Percentiles rank a stretch among this genome's conserved stretches.
Conservation (phyloP, 2,113 vertebrate genomes). For the Alces alces region DNA sequence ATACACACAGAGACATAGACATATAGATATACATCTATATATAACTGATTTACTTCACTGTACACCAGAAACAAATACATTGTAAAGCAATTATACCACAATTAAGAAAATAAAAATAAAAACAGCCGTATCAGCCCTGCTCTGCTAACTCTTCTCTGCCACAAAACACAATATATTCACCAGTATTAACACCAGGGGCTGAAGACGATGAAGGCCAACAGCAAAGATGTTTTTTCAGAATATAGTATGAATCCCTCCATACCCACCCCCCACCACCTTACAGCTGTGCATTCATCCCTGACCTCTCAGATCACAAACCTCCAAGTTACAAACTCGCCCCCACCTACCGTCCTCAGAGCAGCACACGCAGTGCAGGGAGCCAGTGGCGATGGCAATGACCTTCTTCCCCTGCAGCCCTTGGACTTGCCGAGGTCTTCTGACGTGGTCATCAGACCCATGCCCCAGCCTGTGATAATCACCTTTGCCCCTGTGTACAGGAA, state of each 20-base stretch:
- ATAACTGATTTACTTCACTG: background rate
- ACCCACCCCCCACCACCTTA: background rate
- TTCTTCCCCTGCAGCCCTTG: conserved; percentile 98
- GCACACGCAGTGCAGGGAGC: conserved; percentile 98
- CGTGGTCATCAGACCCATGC: conserved; percentile 97
- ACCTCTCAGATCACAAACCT: background rate
- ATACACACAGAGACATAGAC: background rate
- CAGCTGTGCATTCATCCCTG: background rate
- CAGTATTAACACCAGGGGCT: background rate
- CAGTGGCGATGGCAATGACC: conserved; percentile 96
- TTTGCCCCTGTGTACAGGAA: conserved; percentile 89
- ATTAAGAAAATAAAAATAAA: background rate
- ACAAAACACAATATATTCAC: accelerated
- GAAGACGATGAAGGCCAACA: background rate
- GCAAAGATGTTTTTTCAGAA: background rate
- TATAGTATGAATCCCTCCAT: background rate
- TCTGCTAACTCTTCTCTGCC: background rate
- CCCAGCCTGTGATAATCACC: conserved; percentile 97
- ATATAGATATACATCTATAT: background rate
- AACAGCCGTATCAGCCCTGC: background rate
- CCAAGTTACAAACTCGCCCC: accelerated
- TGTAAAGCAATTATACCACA: background rate
- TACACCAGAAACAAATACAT: background rate
- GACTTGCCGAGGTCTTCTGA: conserved; percentile 94
- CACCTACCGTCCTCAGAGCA: conserved; percentile 96